These are phyloP conservation scores for Aeoliscus strigatus DNA, from an alignment of 2,797 vertebrate genomes.

Conservation along the genomic window DNA sequence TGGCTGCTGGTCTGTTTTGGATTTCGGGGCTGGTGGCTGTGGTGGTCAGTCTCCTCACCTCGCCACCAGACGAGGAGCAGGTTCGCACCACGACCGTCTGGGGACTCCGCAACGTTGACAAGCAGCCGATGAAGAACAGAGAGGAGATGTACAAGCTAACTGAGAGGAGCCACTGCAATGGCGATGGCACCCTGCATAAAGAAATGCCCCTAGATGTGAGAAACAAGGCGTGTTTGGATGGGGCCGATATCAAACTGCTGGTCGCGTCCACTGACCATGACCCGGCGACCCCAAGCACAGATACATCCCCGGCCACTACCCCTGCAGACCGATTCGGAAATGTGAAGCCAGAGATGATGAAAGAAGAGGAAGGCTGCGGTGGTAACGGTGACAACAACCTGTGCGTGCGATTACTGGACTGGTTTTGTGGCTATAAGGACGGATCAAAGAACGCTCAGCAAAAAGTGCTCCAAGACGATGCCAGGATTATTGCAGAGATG, in stretches of 20 bases:
- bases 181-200: slow-evolving; percentile 60
- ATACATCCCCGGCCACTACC: slow-evolving; percentile 81
- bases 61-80: slow-evolving; percentile 83
- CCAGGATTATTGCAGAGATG: slow-evolving; percentile 80
- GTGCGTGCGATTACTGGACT: slow-evolving; percentile 78
- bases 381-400: slow-evolving; percentile 34
- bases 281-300: slow-evolving; percentile 76
- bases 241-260: slow-evolving; percentile 83
- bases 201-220: slow-evolving; percentile 71
- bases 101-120: slow-evolving; percentile 74
- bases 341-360: slow-evolving; percentile 73
- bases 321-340: slow-evolving; percentile 82
- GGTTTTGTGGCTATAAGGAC: slow-evolving; percentile 86
- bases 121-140: slow-evolving; percentile 49
- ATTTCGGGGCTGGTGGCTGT: slow-evolving; percentile 85
- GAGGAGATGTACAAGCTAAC: slow-evolving; percentile 69
- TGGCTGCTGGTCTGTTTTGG: slow-evolving; percentile 92
- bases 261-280: slow-evolving; percentile 76
- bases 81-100: slow-evolving; percentile 87
- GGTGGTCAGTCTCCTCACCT: slow-evolving; percentile 86
- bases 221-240: slow-evolving; percentile 74
- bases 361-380: slow-evolving; percentile 64
- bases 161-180: slow-evolving; percentile 67
- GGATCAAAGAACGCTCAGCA: slow-evolving; percentile 65
- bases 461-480: slow-evolving; percentile 74